Evolutionary conservation across 2,888 invertebrate genomes (phyloP).

Genomic region (Aphodius sticticus): DNA sequence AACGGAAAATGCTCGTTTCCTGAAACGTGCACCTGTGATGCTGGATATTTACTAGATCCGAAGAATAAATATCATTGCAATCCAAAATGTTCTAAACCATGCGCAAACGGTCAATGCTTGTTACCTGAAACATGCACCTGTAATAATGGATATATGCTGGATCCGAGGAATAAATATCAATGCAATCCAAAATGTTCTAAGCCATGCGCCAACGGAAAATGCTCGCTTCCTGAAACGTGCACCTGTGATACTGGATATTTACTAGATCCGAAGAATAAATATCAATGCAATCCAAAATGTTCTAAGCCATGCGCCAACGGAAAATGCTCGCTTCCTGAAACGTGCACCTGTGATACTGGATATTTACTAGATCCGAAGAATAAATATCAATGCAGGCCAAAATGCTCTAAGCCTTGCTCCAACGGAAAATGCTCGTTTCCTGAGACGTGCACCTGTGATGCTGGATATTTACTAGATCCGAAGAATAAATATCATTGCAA

Average conservation of each 20-base stretch:
- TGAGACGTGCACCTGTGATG: constrained; percentile 38
- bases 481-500: constrained; percentile 37
- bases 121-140: constrained; percentile 44
- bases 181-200: constrained; percentile 47
- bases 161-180: constrained; percentile 44
- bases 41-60: constrained; percentile 29
- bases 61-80: constrained; percentile 41
- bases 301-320: constrained; percentile 57
- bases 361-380: constrained; percentile 33
- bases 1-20: constrained; percentile 46
- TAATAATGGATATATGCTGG: constrained; percentile 39
- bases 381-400: constrained; percentile 39
- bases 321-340: constrained; percentile 50
- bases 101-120: constrained; percentile 40
- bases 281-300: constrained; percentile 44
- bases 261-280: constrained; percentile 33
- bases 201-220: constrained; percentile 54
- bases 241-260: constrained; percentile 47
- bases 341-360: constrained; percentile 42
- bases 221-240: constrained; percentile 53
- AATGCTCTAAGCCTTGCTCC: constrained; percentile 39
- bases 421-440: constrained; percentile 40
- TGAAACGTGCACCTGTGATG: constrained; percentile 40
- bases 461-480: constrained; percentile 31
- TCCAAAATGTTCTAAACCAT: constrained; percentile 36